Evolutionary conservation across 2,113 vertebrate genomes (phyloP).

Genomic region (Bungarus multicinctus): DNA sequence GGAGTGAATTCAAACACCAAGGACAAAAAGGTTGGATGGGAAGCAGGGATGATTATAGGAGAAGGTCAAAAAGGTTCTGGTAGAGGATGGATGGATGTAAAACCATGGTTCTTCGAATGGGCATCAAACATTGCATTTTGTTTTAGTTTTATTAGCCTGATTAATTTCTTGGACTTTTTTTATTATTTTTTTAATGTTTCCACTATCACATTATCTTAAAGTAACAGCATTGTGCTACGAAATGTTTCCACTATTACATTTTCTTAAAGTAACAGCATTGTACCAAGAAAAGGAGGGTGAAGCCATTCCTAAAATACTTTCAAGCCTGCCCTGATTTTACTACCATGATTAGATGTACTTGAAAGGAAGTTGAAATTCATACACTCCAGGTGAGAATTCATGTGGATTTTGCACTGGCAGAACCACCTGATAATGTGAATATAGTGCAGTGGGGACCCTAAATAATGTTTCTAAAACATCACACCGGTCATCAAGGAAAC

Average conservation of each 20-base stretch:
- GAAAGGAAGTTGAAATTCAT: background rate
- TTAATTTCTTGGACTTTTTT: background rate
- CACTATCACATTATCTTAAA: background rate
- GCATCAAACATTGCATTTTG: background rate
- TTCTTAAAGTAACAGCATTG: background rate
- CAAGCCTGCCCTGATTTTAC: too few relatives aligned
- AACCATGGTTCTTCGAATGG: background rate
- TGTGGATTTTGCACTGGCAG: background rate
- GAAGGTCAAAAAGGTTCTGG: background rate
- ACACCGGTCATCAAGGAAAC: background rate
- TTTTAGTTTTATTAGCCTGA: background rate
- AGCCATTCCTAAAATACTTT: background rate
- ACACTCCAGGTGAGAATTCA: background rate
- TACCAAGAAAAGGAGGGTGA: background rate
- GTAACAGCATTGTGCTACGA: too few relatives aligned
- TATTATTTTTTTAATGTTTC: background rate
- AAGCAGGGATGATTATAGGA: background rate
- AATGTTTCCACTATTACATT: background rate
- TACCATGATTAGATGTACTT: background rate
- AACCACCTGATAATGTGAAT: background rate
- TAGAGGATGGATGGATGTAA: background rate
- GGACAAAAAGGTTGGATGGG: background rate
- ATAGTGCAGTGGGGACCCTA: background rate
- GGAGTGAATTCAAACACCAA: background rate
- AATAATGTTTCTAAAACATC: background rate